Evolutionary conservation across 1,140 invertebrate genomes (phyloP), one percentile per base, ranked within the genome.

Genomic region (Proales similis): DNA sequence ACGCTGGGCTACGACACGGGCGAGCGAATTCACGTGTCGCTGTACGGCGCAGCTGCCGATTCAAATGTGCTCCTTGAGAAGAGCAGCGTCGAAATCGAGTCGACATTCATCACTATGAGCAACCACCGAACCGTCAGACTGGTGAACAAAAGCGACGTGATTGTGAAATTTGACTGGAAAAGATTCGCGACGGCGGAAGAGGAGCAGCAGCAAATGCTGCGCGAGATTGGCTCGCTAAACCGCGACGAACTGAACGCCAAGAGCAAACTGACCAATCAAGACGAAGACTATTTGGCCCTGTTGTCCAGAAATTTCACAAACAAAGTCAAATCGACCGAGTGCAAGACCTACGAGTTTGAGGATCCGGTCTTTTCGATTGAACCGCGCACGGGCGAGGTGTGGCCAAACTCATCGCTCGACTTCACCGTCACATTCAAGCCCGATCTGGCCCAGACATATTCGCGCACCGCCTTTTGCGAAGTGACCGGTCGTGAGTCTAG

Each of bases 381-480:
- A 48, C 76, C 75, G 30, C 64, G 69, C n/a, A 74, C 75, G 46
- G 75, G 73, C 14, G 74, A 77, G 33, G 72, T 77, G 26, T 77
- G 75, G 75, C 76, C 74, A 42, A 70, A 75, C 61, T 71, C 70
- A 2, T 65, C 67, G 32, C 65, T 68, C 36, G 70, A 75, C 45
- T 67, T 75, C 17, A 73, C 62, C 48, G 65, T 77, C 5, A 69
- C 74, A 51, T 77, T 77, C 66, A 70, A 71, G 53, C 75, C 76
- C 57, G 65, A 69, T 29, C 69, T 74, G 66, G 72, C 72, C 22
- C 68, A 69, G 39, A 66, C 60, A n/a, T 76, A 74, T 66, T 70
- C 67, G 11, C 51, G 67, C 19, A 75, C 70, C 20, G 72, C 71
- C 20, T 76, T 70, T 62, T 76, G 74, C 70, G 71, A 77, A 57